Conservation (phyloP, 1,140 invertebrate genomes). For the Macrotrachela quadricornifera region DNA sequence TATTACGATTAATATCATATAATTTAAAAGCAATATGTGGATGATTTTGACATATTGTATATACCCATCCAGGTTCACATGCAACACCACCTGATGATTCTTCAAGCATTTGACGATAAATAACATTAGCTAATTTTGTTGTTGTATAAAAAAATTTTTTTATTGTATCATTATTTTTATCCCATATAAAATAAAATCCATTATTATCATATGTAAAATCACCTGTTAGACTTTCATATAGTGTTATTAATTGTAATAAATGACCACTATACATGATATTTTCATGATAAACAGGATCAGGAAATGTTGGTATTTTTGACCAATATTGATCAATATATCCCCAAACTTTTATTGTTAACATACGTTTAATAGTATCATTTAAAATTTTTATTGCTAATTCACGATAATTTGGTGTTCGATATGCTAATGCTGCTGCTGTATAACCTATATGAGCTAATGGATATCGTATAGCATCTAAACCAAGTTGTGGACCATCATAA, state of each 20-base stretch:
- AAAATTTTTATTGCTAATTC: not conserved
- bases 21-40: not conserved
- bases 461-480: not conserved
- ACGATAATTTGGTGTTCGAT: not conserved
- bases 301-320: not conserved
- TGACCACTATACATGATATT: not conserved
- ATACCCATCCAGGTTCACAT: not conserved
- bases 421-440: not conserved
- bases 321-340: not conserved
- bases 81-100: not conserved
- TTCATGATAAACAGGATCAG: not conserved
- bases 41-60: not conserved
- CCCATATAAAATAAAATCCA: not conserved
- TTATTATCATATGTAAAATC: not conserved
- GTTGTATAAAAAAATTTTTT: not conserved
- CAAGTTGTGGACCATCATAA: not conserved
- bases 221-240: not conserved
- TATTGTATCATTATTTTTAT: no score
- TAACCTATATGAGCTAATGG: not conserved
- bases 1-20: not conserved
- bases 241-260: not conserved
- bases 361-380: not conserved
- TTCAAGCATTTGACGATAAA: not conserved
- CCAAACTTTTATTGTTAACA: not conserved
- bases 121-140: not conserved